Evolutionary conservation across 1,140 invertebrate species (phyloP), one percentile per base, ranked within the genome.

Genomic region (Drosophila sucinea): DNA sequence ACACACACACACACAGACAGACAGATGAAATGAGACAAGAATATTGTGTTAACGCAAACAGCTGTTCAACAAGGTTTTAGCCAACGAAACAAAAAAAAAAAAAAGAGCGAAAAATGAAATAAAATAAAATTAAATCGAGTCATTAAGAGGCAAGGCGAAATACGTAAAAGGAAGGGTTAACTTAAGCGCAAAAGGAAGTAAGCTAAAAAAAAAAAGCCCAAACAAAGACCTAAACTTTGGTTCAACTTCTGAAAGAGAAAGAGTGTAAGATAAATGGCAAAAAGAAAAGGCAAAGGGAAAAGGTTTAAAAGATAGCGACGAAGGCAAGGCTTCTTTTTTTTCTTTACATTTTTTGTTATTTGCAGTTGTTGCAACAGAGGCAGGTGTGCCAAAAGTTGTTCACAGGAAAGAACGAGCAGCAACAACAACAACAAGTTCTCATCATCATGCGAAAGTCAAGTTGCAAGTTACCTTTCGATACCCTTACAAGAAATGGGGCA

Each of bases 41-140:
- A 81, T 69, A 85, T 79, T 76, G 76, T 79, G 76, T 70, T 87
- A 86, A 83, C 79, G 82, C 60, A 77, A 86, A 86, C 82, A 86
- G 82, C 82, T 86, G 83, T 86, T 87, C 69, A 54, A 41, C 27
- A 38, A 30, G 44, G 67, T 38, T 74, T 51, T 3, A 23, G 44
- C 44, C 44, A 73, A 63, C 44, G 64, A 73, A 35, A 60, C 23
- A 23, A 6, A 25, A 64, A 61, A 29, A 61, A 23, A 6, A 47
- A 47, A 11, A 38, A 38, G 35, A 38, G 2, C 35, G 10, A 38
- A 10, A 61, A 66, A 51, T 65, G 70, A 51, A 68, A 63, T 40
- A 65, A 67, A 79, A 67, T 69, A 35, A 77, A 78, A 81, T 73
- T 71, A 80, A 67, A 62, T 77, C 69, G 60, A 72, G 68, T 72